Percentiles rank a stretch among this genome's conserved stretches.
These are phyloP conservation scores for Belonocnema kinseyi DNA, from an alignment of 1,140 invertebrate genomes.

Conservation along the genomic window DNA sequence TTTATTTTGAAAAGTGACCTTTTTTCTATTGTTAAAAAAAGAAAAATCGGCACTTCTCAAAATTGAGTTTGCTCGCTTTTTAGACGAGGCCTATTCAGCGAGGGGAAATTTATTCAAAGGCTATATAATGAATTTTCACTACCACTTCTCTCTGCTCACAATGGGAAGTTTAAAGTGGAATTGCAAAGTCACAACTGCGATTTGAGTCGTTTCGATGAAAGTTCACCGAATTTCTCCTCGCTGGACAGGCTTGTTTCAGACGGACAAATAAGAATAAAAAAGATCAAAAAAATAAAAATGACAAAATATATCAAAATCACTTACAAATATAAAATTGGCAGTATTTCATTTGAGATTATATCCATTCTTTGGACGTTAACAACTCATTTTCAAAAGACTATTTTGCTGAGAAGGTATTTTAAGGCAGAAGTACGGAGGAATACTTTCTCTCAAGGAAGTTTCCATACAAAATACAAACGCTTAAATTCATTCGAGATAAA, in stretches of 20 bases:
- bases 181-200: too few species aligned
- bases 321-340: constrained; percentile 24
- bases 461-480: neutral
- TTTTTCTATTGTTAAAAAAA: too few species aligned
- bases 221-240: too few species aligned
- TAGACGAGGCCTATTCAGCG: too few species aligned
- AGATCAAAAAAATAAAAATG: neutral
- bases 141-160: too few species aligned
- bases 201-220: too few species aligned
- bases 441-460: constrained; percentile 4
- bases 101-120: too few species aligned
- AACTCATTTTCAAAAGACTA: neutral
- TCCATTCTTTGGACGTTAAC: neutral
- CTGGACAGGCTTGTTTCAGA: neutral
- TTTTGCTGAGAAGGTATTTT: neutral
- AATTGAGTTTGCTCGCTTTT: too few species aligned
- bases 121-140: too few species aligned
- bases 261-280: neutral
- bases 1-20: too few species aligned
- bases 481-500: neutral
- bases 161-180: too few species aligned
- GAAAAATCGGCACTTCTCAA: too few species aligned
- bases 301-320: neutral
- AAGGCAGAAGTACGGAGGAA: neutral
- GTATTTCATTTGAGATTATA: neutral